Base-by-base conservation (phyloP, 35 echinoderm and acorn worm genomes). In the Amphiura filiformis region DNA sequence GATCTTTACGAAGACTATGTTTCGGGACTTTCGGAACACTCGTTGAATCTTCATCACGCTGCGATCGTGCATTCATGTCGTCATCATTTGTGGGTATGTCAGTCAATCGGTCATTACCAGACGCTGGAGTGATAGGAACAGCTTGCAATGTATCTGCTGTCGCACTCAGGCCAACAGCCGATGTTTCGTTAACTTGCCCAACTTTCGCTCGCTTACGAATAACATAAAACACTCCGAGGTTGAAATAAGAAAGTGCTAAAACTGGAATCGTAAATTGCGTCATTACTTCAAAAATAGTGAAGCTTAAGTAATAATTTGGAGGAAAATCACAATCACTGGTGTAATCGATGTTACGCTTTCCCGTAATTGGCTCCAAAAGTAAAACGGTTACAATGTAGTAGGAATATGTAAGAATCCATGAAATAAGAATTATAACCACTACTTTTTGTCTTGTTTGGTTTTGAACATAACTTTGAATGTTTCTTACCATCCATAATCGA, bases 401-500 rank as follows among this genome's bases (percentile, higher is more conserved):
- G 18, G 35, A 34, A 20, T 65, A 52, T 18, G 32, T 75, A 3
- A 84, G 41, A 20, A 89, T 38, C 86, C 86, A 88, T 13, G 78
- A 37, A n/a, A 38, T 1, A 14, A 64, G 31, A 0, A 84, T 61
- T 1, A 88, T 35, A 36, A 38, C 12, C 31, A 14, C 22, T 13
- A 77, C 78, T 70, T 49, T 76, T 28, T 49, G 39, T 0, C 81
- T 65, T 20, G 87, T 89, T 36, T 79, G 41, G 36, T 87, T 89
- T 18, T 23, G 3, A 12, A 65, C 33, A 38, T 93, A 89, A 13
- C 56, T 52, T 0, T 89, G 39, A 34, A 75, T 39, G 36, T 89
- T 93, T 32, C 38, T 79, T 17, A 93, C 92, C 41, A 93, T 20
- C 86, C 70, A 89, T 26, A 81, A 84, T 34, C 92, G 65, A 79